Percentiles rank a stretch among this genome's conserved stretches.
Conservation (phyloP, 1,140 invertebrate genomes). For the Drosophila nigrodunni region DNA sequence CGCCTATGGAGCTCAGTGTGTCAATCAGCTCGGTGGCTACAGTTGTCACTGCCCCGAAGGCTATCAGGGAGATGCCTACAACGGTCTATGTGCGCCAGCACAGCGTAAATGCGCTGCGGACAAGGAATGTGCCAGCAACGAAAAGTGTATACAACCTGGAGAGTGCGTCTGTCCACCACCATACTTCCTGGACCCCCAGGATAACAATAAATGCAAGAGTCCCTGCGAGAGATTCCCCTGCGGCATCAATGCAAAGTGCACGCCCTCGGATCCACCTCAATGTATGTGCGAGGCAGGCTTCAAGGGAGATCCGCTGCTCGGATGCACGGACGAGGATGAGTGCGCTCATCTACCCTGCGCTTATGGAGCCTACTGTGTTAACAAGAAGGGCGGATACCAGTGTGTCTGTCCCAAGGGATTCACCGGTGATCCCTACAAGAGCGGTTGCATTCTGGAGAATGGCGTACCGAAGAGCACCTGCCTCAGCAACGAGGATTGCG, state of each 20-base stretch:
- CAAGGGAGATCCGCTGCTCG: conserved; percentile 92
- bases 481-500: conserved; percentile 90
- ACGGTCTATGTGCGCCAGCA: conserved; percentile 91
- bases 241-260: conserved; percentile 96
- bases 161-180: conserved; percentile 95
- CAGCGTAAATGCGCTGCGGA: conserved; percentile 92
- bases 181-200: conserved; percentile 92
- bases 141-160: conserved; percentile 95
- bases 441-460: conserved; percentile 88
- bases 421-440: conserved; percentile 92
- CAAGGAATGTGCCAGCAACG: conserved; percentile 93
- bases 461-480: conserved; percentile 87
- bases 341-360: conserved; percentile 91
- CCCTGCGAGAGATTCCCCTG: conserved; percentile 95
- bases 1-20: conserved; percentile 93
- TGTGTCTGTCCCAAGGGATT: conserved; percentile 93
- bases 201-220: conserved; percentile 94
- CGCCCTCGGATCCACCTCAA: conserved; percentile 93
- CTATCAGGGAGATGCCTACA: conserved; percentile 88
- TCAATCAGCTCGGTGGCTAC: conserved; percentile 91
- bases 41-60: conserved; percentile 93
- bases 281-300: conserved; percentile 94
- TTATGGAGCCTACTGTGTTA: conserved; percentile 93
- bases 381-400: conserved; percentile 92
- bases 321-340: conserved; percentile 94